Evolutionary conservation across 2,113 vertebrate species (phyloP).

Genomic region (rat (Rattus norvegicus)): DNA sequence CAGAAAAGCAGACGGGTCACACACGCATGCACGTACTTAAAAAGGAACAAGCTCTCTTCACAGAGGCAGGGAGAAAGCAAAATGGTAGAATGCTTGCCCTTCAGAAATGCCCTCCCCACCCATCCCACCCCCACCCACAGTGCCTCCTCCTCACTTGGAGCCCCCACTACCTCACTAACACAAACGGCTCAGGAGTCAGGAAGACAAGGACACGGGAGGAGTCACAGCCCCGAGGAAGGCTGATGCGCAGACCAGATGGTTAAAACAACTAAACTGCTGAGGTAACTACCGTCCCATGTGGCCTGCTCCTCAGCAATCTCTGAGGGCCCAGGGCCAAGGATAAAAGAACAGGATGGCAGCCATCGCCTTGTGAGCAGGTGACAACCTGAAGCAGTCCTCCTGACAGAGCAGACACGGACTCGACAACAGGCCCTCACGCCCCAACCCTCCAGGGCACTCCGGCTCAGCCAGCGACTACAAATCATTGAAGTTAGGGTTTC

Average conservation of each 20-base stretch:
- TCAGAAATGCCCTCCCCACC: not conserved
- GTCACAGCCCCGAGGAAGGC: not conserved
- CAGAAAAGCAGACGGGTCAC: constrained; percentile 41
- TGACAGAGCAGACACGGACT: not conserved
- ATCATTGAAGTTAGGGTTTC: not conserved
- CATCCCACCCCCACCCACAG: not conserved
- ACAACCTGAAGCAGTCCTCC: not conserved
- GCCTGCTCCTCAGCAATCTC: not conserved
- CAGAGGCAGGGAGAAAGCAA: constrained; percentile 29
- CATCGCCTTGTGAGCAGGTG: not conserved
- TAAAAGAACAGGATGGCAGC: not conserved
- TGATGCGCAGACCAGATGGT: not conserved
- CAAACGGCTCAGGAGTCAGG: not conserved
- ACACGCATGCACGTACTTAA: constrained; percentile 17
- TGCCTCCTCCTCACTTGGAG: not conserved
- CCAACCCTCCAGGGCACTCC: not conserved
- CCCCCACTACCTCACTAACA: not conserved
- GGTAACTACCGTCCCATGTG: constrained; percentile 5
- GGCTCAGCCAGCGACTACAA: not conserved
- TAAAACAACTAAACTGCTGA: not conserved
- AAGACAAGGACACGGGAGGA: not conserved
- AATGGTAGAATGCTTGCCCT: not conserved
- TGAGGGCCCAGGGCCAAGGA: not conserved
- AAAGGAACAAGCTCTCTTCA: constrained; percentile 57
- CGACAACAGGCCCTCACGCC: not conserved